Evolutionary conservation across 2,888 invertebrate genomes (phyloP).

Genomic region (Leptinotarsa tumamoca): DNA sequence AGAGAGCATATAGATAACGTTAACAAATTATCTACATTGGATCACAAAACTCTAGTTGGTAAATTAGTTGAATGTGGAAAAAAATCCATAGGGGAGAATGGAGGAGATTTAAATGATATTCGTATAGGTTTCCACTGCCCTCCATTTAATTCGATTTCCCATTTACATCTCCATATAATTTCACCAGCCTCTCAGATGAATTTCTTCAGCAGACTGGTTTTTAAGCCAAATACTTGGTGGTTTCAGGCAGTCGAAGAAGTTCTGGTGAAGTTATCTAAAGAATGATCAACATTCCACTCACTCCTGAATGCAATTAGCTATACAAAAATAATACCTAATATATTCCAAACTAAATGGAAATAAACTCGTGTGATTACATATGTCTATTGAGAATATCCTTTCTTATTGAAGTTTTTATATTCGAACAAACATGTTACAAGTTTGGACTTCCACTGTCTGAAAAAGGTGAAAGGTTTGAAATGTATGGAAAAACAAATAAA

Average conservation of each 20-base stretch:
- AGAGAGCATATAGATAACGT: slow-evolving; percentile 82
- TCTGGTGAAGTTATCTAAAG: slow-evolving; percentile 55
- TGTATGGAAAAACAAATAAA: too few relatives aligned
- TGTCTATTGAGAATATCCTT: too few relatives aligned
- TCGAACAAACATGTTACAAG: too few relatives aligned
- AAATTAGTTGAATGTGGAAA: slow-evolving; percentile 74
- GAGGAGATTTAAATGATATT: slow-evolving; percentile 63
- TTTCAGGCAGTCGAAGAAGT: slow-evolving; percentile 77
- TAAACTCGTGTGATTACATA: too few relatives aligned
- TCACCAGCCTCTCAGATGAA: slow-evolving; percentile 83
- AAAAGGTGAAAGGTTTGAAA: too few relatives aligned
- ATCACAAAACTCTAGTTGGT: slow-evolving; percentile 79
- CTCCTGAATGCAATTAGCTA: too few relatives aligned
- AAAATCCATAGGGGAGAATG: slow-evolving; percentile 67
- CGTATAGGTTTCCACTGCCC: slow-evolving; percentile 91
- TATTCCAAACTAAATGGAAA: too few relatives aligned
- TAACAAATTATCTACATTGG: slow-evolving; percentile 72
- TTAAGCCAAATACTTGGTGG: slow-evolving; percentile 82
- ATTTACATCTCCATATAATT: slow-evolving; percentile 89
- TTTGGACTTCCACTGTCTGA: too few relatives aligned
- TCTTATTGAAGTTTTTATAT: too few relatives aligned
- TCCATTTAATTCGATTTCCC: slow-evolving; percentile 85
- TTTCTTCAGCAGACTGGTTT: slow-evolving; percentile 74
- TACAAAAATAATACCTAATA: too few relatives aligned
- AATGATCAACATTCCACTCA: too few relatives aligned